Base-by-base conservation (phyloP, 2,797 vertebrate species). In the Sardinella longiceps region DNA sequence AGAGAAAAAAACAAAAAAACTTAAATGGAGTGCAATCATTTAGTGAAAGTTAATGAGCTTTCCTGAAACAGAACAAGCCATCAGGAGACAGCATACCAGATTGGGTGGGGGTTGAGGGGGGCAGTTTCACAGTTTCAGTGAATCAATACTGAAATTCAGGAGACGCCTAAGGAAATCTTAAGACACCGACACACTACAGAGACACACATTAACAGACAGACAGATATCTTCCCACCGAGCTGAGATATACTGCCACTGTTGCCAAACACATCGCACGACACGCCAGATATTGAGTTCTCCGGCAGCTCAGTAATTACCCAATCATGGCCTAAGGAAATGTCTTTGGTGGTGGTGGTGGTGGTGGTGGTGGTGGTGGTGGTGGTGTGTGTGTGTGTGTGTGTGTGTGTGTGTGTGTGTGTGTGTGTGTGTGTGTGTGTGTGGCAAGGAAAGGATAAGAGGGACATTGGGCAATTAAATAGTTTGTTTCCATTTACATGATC, bases 21-120 rank as follows among this genome's bases (percentile, higher is more conserved):
- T 85, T 87, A 86, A 82, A 82, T 83, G 84, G 83, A 81, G 30
- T 39, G 46, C 83, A 86, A 90, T 88, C 90, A 93, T 93, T 94
- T 91, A 90, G 89, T 81, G 82, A 83, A 63, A 85, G 87, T 87
- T 92, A 93, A 91, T 87, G 85, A 87, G 82, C 48, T 85, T 89
- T 81, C 58, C 14, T 45, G 58, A 85, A 81, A 83, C 83, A 84
- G 70, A 84, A 87, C 92, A 90, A 92, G 92, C 90, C 90, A 89
- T 85, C 90, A 91, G 92, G 90, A 91, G 89, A 90, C 74, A 39
- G n/a, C n/a, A n/a, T n/a, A n/a, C n/a, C n/a, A n/a, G n/a, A n/a
- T n/a, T n/a, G n/a, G n/a, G n/a, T n/a, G n/a, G n/a, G n/a, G n/a
- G n/a, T n/a, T n/a, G n/a, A n/a, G n/a, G n/a, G n/a, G n/a, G n/a